Evolutionary conservation across 2,113 vertebrate species (phyloP).

Genomic region (Petaurus breviceps): DNA sequence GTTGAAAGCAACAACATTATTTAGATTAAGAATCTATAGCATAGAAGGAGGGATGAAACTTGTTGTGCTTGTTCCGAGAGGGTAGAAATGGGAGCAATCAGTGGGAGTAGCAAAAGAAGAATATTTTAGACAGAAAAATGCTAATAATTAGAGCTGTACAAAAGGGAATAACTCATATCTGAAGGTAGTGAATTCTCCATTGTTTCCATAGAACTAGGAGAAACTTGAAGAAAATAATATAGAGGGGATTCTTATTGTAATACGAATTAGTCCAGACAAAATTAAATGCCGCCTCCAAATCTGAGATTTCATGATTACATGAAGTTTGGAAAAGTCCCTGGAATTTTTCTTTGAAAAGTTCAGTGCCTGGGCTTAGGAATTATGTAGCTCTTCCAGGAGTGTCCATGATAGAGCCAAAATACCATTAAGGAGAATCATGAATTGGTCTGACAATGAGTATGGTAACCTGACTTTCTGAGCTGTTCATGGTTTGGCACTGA

Average conservation of each 20-base stretch:
- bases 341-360: background rate
- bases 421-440: background rate
- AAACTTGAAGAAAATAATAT: background rate
- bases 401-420: background rate
- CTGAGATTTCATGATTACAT: background rate
- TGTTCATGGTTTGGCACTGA: background rate
- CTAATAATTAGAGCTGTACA: background rate
- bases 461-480: background rate
- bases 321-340: background rate
- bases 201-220: background rate
- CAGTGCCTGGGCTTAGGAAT: background rate
- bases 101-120: background rate
- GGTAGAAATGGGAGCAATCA: background rate
- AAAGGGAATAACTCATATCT: background rate
- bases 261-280: background rate
- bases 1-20: background rate
- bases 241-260: background rate
- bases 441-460: background rate
- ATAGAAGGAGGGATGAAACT: background rate
- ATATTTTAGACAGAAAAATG: background rate
- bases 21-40: background rate
- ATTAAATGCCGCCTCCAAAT: background rate
- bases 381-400: background rate
- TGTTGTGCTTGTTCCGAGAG: background rate
- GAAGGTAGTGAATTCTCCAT: background rate